Conservation (phyloP, 2,797 vertebrate species). For the Echeneis naucrates region DNA sequence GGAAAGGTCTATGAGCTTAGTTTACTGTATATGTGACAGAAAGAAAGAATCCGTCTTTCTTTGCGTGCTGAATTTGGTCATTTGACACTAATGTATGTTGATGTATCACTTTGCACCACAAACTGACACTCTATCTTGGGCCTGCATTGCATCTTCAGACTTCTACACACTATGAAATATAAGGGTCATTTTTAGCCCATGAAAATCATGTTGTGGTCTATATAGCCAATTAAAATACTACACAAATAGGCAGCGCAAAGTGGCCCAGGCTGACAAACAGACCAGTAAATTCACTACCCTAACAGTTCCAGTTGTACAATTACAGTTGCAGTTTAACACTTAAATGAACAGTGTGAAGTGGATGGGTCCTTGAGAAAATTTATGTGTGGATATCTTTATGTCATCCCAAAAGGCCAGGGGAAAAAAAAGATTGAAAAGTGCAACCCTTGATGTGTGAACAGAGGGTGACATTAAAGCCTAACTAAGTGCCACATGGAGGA, state of each 20-base stretch:
- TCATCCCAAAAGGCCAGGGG: no score
- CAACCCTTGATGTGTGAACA: background rate
- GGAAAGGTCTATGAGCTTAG: slow-evolving; percentile 49
- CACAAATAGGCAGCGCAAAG: background rate
- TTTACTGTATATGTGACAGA: slow-evolving; percentile 38
- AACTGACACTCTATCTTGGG: slow-evolving; percentile 11
- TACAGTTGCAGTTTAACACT: background rate
- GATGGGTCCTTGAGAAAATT: no score
- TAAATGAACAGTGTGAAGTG: background rate
- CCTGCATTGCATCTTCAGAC: slow-evolving; percentile 10
- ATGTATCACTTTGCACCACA: slow-evolving; percentile 22
- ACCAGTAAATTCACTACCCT: background rate
- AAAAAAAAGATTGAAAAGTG: background rate
- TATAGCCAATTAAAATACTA: background rate
- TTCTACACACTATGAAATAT: slow-evolving; percentile 28
- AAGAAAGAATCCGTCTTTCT: slow-evolving; percentile 50
- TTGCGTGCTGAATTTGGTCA: slow-evolving; percentile 39
- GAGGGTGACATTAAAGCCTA: background rate
- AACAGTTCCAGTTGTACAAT: background rate
- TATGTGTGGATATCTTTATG: no score
- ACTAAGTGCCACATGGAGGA: background rate
- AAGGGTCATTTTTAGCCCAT: background rate
- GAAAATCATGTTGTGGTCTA: background rate
- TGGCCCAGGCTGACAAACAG: background rate
- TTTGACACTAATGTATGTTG: slow-evolving; percentile 29